Base-by-base conservation (phyloP, 2,888 invertebrate genomes). In the Sarcophaga subvicina region DNA sequence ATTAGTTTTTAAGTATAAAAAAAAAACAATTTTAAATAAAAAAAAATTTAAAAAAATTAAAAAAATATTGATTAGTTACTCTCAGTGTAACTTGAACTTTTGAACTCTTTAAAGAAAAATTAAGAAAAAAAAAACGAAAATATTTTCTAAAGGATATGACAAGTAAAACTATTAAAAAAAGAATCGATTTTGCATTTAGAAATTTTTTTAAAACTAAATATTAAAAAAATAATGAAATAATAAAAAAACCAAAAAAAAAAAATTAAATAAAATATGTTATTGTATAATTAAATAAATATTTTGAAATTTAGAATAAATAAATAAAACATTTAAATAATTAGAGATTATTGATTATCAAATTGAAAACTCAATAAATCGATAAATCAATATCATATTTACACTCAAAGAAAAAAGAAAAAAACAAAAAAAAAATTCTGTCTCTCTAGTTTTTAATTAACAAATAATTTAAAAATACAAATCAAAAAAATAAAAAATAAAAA, bases 141-240 rank as follows among this genome's bases (percentile, higher is more conserved):
- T 84, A 84, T 83, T 81, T 86, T 83, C 14, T 54, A 54, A 14
- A 0, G 37, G 37, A 37, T 37, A 37, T 37, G 37, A 37, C 37
- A 37, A 37, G 37, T 54, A 54, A 10, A 45, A 70, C 25, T 71
- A 84, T 59, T 59, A 75, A 37, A 37, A 2, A 37, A 37, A 37
- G 37, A 87, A 80, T 80, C 78, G 77, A 84, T 87, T 87, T 82
- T 84, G 84, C 87, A 87, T 87, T 87, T 87, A 87, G 81, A 76
- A 71, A 76, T 37, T 75, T 66, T 82, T 86, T n/a, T 12, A 37
- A 66, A 83, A 62, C 47, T 37, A 25, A 64, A 69, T 59, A 59
- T 17, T 37, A 64, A 49, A 25, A 67, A 12, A 77, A 37, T 64
- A 6, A 54, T 47, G n/a, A 25, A 11, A 45, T 27, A 54, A 78